Conservation (phyloP, 2,888 invertebrate species). For the Drosophila siamana region DNA sequence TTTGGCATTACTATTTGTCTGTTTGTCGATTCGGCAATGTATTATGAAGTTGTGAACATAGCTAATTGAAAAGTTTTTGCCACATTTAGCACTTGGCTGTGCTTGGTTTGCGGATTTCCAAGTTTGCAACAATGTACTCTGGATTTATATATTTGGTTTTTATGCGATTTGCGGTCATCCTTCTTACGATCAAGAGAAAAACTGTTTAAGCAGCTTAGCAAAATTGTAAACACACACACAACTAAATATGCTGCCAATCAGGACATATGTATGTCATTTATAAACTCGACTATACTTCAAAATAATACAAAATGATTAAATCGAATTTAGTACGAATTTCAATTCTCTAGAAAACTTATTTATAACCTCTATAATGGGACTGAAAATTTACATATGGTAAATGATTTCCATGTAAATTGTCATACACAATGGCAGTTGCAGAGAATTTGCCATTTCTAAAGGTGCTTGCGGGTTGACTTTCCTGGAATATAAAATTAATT, state of each 20-base stretch:
- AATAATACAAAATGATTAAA: background rate
- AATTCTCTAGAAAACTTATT: no score
- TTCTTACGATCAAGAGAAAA: constrained; percentile 7
- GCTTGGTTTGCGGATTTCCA: constrained; percentile 52
- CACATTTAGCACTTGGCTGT: constrained; percentile 50
- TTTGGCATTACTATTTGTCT: constrained; percentile 58
- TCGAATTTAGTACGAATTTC: no score
- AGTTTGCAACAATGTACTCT: constrained; percentile 28
- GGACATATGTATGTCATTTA: no score
- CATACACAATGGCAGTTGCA: background rate
- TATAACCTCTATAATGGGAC: no score
- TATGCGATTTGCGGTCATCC: constrained; percentile 4
- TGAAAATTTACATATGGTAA: background rate
- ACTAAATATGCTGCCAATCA: no score
- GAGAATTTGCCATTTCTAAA: background rate
- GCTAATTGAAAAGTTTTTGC: constrained; percentile 78
- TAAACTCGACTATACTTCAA: background rate
- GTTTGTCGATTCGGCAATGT: constrained; percentile 48
- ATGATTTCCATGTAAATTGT: background rate
- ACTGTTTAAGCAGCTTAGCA: constrained; percentile 12
- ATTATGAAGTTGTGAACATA: constrained; percentile 77
- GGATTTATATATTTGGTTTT: constrained; percentile 30
- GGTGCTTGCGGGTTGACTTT: background rate
- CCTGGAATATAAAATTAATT: background rate
- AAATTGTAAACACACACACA: background rate